A percentile compares a stretch with the other conserved stretches of the same genome.
phyloP scores from a whole-genome alignment of 2,797 vertebrate species.

The Setipinna tenuifilis region DNA sequence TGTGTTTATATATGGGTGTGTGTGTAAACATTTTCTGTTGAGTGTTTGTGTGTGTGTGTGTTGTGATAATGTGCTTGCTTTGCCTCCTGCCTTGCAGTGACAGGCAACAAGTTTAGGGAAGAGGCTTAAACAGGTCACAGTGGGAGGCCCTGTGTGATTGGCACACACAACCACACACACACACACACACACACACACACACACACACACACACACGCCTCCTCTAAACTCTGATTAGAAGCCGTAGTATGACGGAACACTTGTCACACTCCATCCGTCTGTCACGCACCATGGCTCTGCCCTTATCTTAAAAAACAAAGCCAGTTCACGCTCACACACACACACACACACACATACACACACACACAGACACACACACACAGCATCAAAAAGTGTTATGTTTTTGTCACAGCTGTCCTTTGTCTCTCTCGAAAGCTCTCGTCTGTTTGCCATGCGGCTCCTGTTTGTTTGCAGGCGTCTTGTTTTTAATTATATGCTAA shows the following conservation, averaged over 20 bases:
- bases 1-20: conserved; percentile 16
- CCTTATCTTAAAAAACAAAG: neutral
- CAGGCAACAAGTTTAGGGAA: no score
- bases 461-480: neutral
- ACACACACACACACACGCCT: neutral
- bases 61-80: no score
- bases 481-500: neutral
- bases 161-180: no score
- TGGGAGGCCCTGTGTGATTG: conserved; percentile 41
- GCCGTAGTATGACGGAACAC: neutral
- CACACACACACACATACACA: neutral
- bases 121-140: no score
- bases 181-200: no score
- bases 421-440: neutral
- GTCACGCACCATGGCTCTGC: neutral
- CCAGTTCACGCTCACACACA: neutral
- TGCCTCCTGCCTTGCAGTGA: no score
- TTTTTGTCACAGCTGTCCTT: neutral
- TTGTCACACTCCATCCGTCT: neutral
- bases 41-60: conserved; percentile 30
- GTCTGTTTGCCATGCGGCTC: neutral
- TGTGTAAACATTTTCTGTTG: neutral
- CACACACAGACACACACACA: neutral
- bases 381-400: neutral
- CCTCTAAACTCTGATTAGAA: neutral